Conservation (phyloP, 2,888 invertebrate species). For the Girardia tigrina region DNA sequence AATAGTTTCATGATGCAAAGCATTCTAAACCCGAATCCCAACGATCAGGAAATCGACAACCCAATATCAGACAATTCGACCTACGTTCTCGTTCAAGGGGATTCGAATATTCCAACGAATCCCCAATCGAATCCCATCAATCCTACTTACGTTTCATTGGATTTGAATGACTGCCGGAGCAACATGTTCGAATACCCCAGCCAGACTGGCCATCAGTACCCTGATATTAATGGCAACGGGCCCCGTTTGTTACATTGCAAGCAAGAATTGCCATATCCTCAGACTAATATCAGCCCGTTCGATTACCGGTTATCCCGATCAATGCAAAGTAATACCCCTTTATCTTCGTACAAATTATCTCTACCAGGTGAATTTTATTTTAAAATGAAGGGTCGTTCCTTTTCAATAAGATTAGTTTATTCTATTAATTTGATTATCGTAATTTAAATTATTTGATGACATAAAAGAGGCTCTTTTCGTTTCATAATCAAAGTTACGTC, state of each 20-base stretch:
- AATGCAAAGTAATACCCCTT: not conserved
- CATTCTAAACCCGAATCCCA: not conserved
- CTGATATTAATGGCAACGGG: conserved; percentile 1
- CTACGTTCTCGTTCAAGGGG: not conserved
- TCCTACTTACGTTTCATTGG: not conserved
- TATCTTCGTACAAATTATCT: not conserved
- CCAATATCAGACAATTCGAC: conserved; percentile 7
- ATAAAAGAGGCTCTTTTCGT: too few species aligned
- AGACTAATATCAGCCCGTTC: not conserved
- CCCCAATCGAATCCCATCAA: not conserved
- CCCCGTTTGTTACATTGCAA: not conserved
- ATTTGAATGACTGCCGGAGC: not conserved
- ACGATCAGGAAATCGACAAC: not conserved
- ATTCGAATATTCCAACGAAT: not conserved
- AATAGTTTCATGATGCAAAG: conserved; percentile 20
- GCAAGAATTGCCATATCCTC: conserved; percentile 8
- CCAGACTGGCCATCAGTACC: not conserved
- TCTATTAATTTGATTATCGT: too few species aligned
- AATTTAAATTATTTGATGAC: too few species aligned
- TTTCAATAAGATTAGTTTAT: too few species aligned
- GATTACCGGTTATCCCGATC: not conserved
- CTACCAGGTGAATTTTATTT: conserved; percentile 14
- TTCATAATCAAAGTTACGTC: too few species aligned
- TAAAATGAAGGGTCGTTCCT: too few species aligned
- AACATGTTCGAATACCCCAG: not conserved